A percentile compares a stretch with the other conserved stretches of the same genome.
phyloP scores from a whole-genome alignment of 23 tunicate genomes.

The Trididemnum nubilum region DNA sequence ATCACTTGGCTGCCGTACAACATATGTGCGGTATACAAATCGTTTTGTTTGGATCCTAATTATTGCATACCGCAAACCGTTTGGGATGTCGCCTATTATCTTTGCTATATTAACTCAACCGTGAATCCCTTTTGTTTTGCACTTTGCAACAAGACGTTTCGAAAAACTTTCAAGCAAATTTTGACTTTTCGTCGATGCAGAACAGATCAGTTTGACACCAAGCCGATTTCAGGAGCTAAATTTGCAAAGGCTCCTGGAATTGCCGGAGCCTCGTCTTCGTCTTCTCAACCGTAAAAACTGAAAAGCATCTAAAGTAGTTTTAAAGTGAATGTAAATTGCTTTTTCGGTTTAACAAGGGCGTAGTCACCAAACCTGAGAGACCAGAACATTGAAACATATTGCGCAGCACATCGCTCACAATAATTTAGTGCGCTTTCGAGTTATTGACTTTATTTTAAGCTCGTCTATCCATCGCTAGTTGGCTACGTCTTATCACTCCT shows the following conservation, averaged over 20 bases:
- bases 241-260: background rate
- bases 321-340: no score
- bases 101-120: slow-evolving; percentile 93
- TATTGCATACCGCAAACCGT: slow-evolving; percentile 42
- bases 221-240: background rate
- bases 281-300: no score
- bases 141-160: slow-evolving; percentile 96
- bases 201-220: background rate
- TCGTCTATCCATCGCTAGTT: no score
- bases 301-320: no score
- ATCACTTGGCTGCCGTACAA: slow-evolving; percentile 94
- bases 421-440: no score
- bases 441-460: no score
- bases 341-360: no score
- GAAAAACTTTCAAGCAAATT: slow-evolving; percentile 74
- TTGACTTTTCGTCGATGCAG: slow-evolving; percentile 38
- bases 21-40: slow-evolving; percentile 65
- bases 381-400: no score
- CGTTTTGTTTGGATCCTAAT: slow-evolving; percentile 48
- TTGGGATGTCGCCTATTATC: slow-evolving; percentile 87
- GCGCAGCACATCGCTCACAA: no score
- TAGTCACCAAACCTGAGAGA: no score
- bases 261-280: background rate
- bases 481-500: no score
- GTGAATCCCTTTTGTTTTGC: slow-evolving; percentile 94